Evolutionary conservation across 2,888 invertebrate genomes (phyloP).

Genomic region (Drosophila barbarae): DNA sequence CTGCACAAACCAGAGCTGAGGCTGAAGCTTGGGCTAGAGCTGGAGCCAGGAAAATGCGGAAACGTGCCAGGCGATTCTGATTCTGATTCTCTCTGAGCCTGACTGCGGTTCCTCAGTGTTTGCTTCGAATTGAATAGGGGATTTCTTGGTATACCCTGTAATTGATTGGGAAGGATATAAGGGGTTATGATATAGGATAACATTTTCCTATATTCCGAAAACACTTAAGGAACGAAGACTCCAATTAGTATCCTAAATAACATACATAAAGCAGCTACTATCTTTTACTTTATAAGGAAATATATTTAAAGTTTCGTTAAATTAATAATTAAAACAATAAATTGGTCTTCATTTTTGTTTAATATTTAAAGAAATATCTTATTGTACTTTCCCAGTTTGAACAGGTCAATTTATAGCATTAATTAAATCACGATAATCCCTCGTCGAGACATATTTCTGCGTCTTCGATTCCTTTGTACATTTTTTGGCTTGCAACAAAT

Average conservation of each 20-base stretch:
- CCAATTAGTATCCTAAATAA: too few relatives aligned
- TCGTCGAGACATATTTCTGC: constrained; percentile 10
- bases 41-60: constrained; percentile 63
- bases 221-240: too few relatives aligned
- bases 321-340: neutral
- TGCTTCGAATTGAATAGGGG: constrained; percentile 33
- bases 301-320: neutral
- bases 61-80: constrained; percentile 66
- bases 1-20: constrained; percentile 8
- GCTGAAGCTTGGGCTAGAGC: neutral
- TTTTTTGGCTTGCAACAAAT: constrained; percentile 57
- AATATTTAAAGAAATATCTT: too few relatives aligned
- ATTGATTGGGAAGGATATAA: constrained; percentile 5
- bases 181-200: too few relatives aligned
- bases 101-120: constrained; percentile 20
- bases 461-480: neutral
- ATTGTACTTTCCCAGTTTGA: too few relatives aligned
- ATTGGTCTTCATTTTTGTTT: neutral
- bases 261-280: neutral
- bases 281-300: neutral
- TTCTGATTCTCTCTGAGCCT: constrained; percentile 16
- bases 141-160: constrained; percentile 1
- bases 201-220: too few relatives aligned
- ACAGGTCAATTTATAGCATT: constrained; percentile 6
- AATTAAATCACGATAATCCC: constrained; percentile 9